Percentiles rank a stretch among this genome's conserved stretches.
Evolutionary conservation across 2,888 invertebrate genomes (phyloP).

Genomic region (Acanthosoma haemorrhoidale): DNA sequence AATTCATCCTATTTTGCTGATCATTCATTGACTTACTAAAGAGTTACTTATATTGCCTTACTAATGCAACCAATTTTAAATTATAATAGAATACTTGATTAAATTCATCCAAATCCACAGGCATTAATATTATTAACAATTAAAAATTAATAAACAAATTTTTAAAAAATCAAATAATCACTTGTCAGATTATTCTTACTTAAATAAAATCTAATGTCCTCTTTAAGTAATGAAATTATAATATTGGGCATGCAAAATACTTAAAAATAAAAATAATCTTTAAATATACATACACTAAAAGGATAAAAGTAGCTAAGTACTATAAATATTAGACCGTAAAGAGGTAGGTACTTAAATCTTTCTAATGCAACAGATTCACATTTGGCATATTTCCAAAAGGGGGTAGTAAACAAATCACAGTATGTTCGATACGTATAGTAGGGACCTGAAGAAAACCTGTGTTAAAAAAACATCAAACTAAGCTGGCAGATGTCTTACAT

Average conservation of each 20-base stretch:
- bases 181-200: too few species aligned
- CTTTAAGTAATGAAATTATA: too few species aligned
- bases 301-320: constrained; percentile 59
- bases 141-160: neutral
- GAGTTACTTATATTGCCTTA: too few species aligned
- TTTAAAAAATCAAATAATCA: neutral
- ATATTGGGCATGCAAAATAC: too few species aligned
- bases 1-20: too few species aligned
- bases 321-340: constrained; percentile 63
- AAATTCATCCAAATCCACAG: too few species aligned
- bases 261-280: neutral
- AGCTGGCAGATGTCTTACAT: too few species aligned
- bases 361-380: constrained; percentile 57
- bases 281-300: constrained; percentile 57
- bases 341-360: constrained; percentile 61
- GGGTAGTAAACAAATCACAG: constrained; percentile 66
- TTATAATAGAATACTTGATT: too few species aligned
- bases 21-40: too few species aligned
- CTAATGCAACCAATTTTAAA: too few species aligned
- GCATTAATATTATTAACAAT: neutral
- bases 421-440: constrained; percentile 87
- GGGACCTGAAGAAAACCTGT: constrained; percentile 65
- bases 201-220: too few species aligned
- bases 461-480: too few species aligned
- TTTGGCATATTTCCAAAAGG: constrained; percentile 49